A percentile compares a stretch with the other conserved stretches of the same genome.
phyloP scores from a whole-genome alignment of 2,888 invertebrate genomes.

The Baccha elongata region DNA sequence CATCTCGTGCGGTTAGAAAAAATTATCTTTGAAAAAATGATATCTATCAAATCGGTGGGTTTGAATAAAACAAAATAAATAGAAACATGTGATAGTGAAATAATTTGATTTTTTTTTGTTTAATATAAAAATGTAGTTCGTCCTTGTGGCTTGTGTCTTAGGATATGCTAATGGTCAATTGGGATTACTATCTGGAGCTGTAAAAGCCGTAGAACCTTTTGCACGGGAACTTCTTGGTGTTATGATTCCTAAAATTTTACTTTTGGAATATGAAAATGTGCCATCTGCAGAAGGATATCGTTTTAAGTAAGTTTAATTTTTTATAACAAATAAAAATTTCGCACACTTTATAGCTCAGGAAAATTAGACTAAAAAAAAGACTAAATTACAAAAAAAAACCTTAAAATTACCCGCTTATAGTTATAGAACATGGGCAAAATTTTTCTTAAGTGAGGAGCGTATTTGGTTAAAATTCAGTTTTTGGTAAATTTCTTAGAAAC shows the following conservation, averaged over 20 bases:
- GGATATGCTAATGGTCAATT: conserved; percentile 46
- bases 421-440: too few relatives aligned
- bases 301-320: conserved; percentile 79
- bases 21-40: conserved; percentile 39
- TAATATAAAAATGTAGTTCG: conserved; percentile 45
- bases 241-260: conserved; percentile 77
- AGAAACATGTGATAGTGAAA: conserved; percentile 4
- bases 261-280: conserved; percentile 77
- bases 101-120: conserved; percentile 6
- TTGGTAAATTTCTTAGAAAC: too few relatives aligned
- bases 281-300: conserved; percentile 80
- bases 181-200: background rate
- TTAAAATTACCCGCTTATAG: too few relatives aligned
- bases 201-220: conserved; percentile 16
- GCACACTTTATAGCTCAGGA: too few relatives aligned
- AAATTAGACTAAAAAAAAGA: too few relatives aligned
- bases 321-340: too few relatives aligned
- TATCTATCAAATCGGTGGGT: conserved; percentile 55
- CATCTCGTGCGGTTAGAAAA: conserved; percentile 31
- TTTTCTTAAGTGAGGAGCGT: too few relatives aligned
- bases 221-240: conserved; percentile 75
- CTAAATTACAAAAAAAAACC: too few relatives aligned
- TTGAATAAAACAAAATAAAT: background rate
- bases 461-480: too few relatives aligned
- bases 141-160: conserved; percentile 49